A percentile compares a stretch with the other conserved stretches of the same genome.
Conservation (phyloP, 35 echinoderm and acorn worm species). For the Holothuria glaberrima region DNA sequence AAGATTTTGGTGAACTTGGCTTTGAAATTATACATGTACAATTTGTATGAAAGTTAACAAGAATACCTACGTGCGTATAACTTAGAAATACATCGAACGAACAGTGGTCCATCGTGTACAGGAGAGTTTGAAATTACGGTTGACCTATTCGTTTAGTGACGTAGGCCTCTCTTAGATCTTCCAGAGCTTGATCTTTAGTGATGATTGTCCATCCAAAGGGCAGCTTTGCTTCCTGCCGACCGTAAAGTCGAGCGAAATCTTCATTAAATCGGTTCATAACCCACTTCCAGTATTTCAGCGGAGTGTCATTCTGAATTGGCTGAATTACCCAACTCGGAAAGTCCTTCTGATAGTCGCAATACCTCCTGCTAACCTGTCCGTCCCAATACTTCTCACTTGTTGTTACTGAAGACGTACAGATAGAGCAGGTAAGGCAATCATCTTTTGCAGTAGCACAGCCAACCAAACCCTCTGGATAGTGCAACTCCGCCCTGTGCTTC, state of each 20-base stretch:
- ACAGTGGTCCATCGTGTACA: too few relatives aligned
- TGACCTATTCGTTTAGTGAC: too few relatives aligned
- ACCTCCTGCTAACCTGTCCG: neutral
- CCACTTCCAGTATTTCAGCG: conserved; percentile 61
- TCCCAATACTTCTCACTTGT: conserved; percentile 1
- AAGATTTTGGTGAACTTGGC: too few relatives aligned
- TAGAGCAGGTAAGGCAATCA: neutral
- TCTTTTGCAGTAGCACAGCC: neutral
- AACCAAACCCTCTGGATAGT: conserved; percentile 43
- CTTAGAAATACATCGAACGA: too few relatives aligned
- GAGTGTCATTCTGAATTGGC: conserved; percentile 10
- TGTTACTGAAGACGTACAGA: conserved; percentile 50
- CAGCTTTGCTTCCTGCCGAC: conserved; percentile 1
- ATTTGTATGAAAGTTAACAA: too few relatives aligned
- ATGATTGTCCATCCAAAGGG: conserved; percentile 53
- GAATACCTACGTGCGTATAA: too few relatives aligned
- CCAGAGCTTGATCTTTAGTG: neutral
- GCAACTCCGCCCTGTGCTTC: conserved; percentile 39
- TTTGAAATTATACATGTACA: too few relatives aligned
- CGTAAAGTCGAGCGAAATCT: conserved; percentile 39
- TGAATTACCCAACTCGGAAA: conserved; percentile 53
- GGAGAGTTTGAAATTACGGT: too few relatives aligned
- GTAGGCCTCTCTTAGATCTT: conserved; percentile 32
- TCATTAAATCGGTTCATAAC: conserved; percentile 42
- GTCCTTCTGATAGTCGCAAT: conserved; percentile 34